phyloP scores from a whole-genome alignment of 1,140 invertebrate species.

The Papilio machaon region DNA sequence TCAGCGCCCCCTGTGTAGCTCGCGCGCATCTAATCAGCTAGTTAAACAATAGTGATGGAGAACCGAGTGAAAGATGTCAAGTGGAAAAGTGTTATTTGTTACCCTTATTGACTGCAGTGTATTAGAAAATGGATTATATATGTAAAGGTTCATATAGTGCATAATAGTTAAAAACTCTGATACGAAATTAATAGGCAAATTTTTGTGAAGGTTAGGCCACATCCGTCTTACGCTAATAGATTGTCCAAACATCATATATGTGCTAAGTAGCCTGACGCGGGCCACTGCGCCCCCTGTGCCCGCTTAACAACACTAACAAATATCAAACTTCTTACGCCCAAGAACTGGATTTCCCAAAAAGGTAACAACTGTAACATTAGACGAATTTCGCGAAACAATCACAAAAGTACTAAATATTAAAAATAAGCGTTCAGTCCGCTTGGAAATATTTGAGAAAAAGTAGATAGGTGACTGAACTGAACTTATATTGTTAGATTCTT shows the following conservation, averaged over 20 bases:
- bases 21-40: neutral
- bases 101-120: neutral
- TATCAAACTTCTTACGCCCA: neutral
- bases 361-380: conserved; percentile 6
- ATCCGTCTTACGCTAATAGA: conserved; percentile 2
- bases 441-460: neutral
- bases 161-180: neutral
- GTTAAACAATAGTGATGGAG: neutral
- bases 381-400: neutral
- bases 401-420: neutral
- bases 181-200: conserved; percentile 17
- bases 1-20: neutral
- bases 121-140: neutral
- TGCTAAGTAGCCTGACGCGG: neutral
- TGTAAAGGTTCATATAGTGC: neutral
- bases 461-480: neutral
- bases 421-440: neutral
- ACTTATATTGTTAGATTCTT: neutral
- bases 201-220: conserved; percentile 7
- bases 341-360: conserved; percentile 17
- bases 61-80: neutral
- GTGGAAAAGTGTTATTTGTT: neutral
- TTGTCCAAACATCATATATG: conserved; percentile 25
- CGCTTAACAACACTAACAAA: neutral
- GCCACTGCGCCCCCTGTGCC: neutral